A percentile compares a stretch with the other conserved stretches of the same genome.
These are phyloP conservation scores for Torymus aiolomorphi DNA, from an alignment of 2,888 invertebrate genomes.

Conservation along the genomic window DNA sequence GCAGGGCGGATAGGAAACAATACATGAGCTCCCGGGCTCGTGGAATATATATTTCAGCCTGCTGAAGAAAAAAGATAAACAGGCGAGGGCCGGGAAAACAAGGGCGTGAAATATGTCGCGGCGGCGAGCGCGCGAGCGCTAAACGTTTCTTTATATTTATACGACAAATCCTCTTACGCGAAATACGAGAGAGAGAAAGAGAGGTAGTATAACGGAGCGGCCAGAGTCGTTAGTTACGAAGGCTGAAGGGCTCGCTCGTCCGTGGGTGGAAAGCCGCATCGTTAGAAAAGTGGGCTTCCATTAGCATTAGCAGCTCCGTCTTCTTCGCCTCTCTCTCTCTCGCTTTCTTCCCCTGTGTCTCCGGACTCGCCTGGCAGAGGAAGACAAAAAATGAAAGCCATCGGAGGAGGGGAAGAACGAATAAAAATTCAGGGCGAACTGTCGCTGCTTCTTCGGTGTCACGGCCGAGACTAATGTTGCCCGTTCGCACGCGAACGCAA, in stretches of 20 bases:
- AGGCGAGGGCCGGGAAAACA: not conserved
- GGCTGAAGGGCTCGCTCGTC: too few species aligned
- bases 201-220: constrained; percentile 14
- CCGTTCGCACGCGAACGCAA: not conserved
- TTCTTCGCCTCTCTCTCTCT: not conserved
- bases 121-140: not conserved
- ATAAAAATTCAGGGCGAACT: constrained; percentile 27
- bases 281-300: constrained; percentile 43
- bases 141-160: constrained; percentile 51
- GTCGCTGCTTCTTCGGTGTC: not conserved
- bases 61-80: constrained; percentile 3
- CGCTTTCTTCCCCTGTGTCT: not conserved
- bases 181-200: constrained; percentile 9
- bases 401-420: not conserved
- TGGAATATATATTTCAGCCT: not conserved
- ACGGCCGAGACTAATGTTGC: constrained; percentile 7
- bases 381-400: constrained; percentile 6
- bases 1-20: not conserved
- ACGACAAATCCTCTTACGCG: constrained; percentile 41
- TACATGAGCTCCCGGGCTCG: not conserved
- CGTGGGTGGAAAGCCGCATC: constrained; percentile 10
- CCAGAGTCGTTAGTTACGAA: constrained; percentile 22
- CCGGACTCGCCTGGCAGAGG: not conserved
- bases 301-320: constrained; percentile 28
- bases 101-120: constrained; percentile 27